A percentile compares a stretch with the other conserved stretches of the same genome.
Conservation (phyloP, 2,888 invertebrate genomes). For the Platycnemis pennipes region DNA sequence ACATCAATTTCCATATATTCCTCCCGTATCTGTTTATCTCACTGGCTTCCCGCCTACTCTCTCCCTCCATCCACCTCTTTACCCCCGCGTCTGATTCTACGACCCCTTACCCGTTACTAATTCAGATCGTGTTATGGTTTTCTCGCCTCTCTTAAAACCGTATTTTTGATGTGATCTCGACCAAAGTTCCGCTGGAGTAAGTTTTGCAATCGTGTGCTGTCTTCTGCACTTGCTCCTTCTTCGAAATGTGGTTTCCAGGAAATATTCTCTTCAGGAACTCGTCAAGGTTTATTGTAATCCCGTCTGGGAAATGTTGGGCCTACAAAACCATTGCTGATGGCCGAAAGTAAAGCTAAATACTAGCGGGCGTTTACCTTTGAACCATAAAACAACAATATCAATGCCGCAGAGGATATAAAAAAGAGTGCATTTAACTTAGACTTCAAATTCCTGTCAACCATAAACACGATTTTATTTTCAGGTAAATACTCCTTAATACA, state of each 20-base stretch:
- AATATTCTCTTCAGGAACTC: not conserved
- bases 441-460: no score
- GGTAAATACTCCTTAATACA: no score
- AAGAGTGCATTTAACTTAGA: no score
- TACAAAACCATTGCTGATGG: not conserved
- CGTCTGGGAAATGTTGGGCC: not conserved
- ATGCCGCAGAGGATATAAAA: no score
- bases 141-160: not conserved
- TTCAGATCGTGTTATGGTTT: constrained; percentile 6
- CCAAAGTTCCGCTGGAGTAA: not conserved
- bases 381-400: no score
- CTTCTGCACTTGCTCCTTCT: not conserved
- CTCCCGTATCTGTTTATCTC: constrained; percentile 3
- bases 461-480: no score
- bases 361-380: no score
- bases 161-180: not conserved
- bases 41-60: not conserved
- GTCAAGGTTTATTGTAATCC: not conserved
- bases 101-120: not conserved
- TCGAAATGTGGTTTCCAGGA: not conserved
- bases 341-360: no score
- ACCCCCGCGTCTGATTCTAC: not conserved
- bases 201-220: not conserved
- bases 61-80: not conserved
- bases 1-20: constrained; percentile 49